Base-by-base conservation (phyloP, 2,113 vertebrate species). In the Pithys albifrons region DNA sequence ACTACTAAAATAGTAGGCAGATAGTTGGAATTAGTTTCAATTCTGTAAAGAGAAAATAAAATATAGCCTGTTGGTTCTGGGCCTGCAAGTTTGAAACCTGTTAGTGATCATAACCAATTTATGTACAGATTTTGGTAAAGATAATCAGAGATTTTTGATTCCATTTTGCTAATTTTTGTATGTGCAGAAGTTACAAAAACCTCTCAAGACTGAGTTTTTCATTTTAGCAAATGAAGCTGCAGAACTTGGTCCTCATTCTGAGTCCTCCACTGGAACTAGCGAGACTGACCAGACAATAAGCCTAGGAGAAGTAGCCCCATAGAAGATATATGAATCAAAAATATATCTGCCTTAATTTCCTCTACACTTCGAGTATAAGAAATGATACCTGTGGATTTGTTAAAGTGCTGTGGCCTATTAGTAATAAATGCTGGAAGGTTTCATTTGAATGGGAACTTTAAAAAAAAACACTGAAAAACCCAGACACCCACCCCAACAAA, bases 401-500 rank as follows among this genome's bases (percentile, higher is more conserved):
- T 96, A 83, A 92, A 51, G 5, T 81, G 7, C 20, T 58, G 4
- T 54, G 66, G 7, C 10, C 67, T 75, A 14, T 41, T 89, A 71
- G 31, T 88, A 86, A 64, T 67, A 92, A 95, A 70, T 81, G 10
- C 28, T 83, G 25, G 52, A 71, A 85, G 13, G 4, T 75, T 71
- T 88, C 2, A 2, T 64, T 61, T 22, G 14, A 95, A 59, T 79
- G 43, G 77, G 79, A 84, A 8, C 12, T 78, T 73, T 39, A 18
- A 49, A 87, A 72, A 78, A 41, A 43, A 54, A 9, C 37, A 15
- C 3, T 19, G n/a, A 70, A 41, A 31, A 22, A n/a, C 27, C 41
- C 41, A 43, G 41, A 15, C 6, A 5, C 0, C 10, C 10, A 17
- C 16, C 2, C 3, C 13, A 29, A 19, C 4, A 43, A 71, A 1